phyloP scores from a whole-genome alignment of 2,113 vertebrate genomes.

The Pantherophis guttatus region DNA sequence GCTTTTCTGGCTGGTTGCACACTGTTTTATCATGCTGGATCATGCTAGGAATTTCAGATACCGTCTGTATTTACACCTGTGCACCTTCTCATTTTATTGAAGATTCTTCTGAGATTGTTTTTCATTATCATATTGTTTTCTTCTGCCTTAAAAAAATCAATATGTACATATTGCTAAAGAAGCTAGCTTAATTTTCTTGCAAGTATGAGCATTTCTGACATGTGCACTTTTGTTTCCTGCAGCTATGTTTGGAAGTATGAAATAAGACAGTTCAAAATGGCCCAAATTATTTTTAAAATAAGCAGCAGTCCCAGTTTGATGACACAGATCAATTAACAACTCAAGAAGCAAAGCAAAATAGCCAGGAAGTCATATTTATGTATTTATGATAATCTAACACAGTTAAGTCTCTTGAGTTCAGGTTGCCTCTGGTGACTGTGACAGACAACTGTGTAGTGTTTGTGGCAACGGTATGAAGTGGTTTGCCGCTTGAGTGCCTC shows the following conservation, averaged over 20 bases:
- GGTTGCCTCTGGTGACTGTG: not conserved
- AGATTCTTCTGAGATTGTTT: not conserved
- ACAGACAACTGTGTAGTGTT: not conserved
- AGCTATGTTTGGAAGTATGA: not conserved
- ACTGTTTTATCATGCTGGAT: not conserved
- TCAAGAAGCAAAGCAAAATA: not conserved
- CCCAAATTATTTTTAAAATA: not conserved
- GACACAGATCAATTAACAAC: not conserved
- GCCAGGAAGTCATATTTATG: not conserved
- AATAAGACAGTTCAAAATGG: not conserved
- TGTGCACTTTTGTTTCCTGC: not conserved
- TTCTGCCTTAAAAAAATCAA: not conserved
- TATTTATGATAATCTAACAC: constrained; percentile 1
- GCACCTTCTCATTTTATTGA: not conserved
- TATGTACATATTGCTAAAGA: not conserved
- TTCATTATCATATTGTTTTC: not conserved
- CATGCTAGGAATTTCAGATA: not conserved
- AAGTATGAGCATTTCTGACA: not conserved
- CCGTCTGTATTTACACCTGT: not conserved
- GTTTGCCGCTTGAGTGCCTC: not conserved
- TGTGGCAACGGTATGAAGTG: not conserved
- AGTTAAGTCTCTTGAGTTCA: not conserved
- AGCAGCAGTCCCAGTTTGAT: not conserved
- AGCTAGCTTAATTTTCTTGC: not conserved
- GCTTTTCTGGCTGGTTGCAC: not conserved